A percentile compares a stretch with the other conserved stretches of the same genome.
These are phyloP conservation scores for Allolobophora icterica DNA, from an alignment of 2,888 invertebrate genomes.

Conservation along the genomic window DNA sequence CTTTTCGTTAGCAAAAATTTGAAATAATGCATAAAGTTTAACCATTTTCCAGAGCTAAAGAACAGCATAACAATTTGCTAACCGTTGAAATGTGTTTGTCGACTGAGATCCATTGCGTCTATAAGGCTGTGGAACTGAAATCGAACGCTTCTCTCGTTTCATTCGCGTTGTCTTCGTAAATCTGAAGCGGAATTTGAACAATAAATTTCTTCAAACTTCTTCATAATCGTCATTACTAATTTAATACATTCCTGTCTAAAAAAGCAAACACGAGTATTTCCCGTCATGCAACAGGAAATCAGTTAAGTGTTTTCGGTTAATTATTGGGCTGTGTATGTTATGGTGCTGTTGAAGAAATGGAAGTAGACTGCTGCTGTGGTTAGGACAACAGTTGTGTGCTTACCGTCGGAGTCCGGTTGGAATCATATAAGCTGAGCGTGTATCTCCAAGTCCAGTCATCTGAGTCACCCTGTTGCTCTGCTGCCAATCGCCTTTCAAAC, in stretches of 20 bases:
- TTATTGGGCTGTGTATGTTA: too few species aligned
- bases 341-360: too few species aligned
- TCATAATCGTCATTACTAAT: background rate
- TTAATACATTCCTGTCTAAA: background rate
- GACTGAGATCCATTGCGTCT: background rate
- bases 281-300: background rate
- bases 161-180: background rate
- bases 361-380: too few species aligned
- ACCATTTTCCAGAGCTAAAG: too few species aligned
- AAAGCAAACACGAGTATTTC: background rate
- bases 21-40: background rate
- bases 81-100: background rate
- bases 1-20: background rate
- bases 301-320: background rate
- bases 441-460: constrained; percentile 15
- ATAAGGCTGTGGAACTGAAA: background rate
- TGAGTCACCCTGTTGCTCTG: background rate
- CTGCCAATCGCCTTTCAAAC: background rate
- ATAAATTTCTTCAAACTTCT: background rate
- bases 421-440: background rate
- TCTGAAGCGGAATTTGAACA: background rate
- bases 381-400: background rate
- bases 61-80: background rate
- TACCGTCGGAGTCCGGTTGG: background rate
- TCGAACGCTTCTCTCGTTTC: background rate